phyloP scores from a whole-genome alignment of 2,797 vertebrate species.

The Phyllotis vaccarum region DNA sequence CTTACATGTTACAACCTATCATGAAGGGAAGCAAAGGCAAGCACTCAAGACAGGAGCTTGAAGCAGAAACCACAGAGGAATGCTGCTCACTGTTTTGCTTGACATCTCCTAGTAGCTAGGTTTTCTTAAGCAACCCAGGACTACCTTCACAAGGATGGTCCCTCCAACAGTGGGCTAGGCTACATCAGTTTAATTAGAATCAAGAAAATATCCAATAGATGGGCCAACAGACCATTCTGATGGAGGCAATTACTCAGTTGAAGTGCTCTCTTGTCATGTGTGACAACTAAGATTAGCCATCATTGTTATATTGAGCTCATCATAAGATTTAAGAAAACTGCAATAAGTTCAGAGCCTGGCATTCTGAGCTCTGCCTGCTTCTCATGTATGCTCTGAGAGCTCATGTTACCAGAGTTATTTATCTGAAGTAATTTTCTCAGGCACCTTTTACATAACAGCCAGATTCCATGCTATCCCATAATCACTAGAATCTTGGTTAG shows the following conservation, averaged over 20 bases:
- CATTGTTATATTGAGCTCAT: neutral
- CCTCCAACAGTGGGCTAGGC: neutral
- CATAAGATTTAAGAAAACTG: neutral
- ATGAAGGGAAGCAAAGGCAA: neutral
- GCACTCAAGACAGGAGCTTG: neutral
- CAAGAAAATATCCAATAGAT: neutral
- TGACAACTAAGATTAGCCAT: neutral
- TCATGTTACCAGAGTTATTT: too few species aligned
- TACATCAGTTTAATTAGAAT: neutral
- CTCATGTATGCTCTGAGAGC: neutral
- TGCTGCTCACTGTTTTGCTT: neutral
- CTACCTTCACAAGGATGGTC: neutral
- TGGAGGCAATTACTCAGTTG: neutral
- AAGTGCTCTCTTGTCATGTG: neutral
- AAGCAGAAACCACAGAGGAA: neutral
- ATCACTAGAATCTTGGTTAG: neutral
- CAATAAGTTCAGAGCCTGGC: neutral
- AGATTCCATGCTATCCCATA: neutral
- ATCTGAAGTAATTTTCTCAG: neutral
- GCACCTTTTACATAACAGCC: neutral
- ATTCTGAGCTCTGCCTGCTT: neutral
- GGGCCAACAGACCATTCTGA: too few species aligned
- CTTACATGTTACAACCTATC: neutral
- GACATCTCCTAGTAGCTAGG: neutral
- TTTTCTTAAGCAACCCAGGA: neutral